phyloP scores from a whole-genome alignment of 2,888 invertebrate species.

The Strigamia transsilvanica region DNA sequence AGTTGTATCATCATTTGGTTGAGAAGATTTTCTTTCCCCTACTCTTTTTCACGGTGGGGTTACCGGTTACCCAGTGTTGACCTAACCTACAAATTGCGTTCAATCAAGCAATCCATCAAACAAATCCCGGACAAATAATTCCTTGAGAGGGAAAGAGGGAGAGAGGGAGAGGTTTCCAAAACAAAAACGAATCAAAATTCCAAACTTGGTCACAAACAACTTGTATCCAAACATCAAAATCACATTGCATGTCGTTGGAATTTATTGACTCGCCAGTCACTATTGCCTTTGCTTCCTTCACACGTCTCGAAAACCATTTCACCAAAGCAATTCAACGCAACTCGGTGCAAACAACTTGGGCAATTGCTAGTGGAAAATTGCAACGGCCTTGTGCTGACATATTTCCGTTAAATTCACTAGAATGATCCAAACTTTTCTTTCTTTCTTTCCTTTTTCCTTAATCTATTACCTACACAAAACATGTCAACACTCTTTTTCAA shows the following conservation, averaged over 20 bases:
- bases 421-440: background rate
- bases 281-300: slow-evolving; percentile 20
- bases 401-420: slow-evolving; percentile 8
- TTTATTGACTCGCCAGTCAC: slow-evolving; percentile 20
- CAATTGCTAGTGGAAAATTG: slow-evolving; percentile 20
- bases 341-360: slow-evolving; percentile 14
- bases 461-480: slow-evolving; percentile 2
- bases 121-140: slow-evolving; percentile 3
- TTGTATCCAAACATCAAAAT: slow-evolving; percentile 15
- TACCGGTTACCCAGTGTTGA: slow-evolving; percentile 15
- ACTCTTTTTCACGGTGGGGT: background rate
- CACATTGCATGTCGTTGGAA: slow-evolving; percentile 20
- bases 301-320: slow-evolving; percentile 10
- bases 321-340: slow-evolving; percentile 10
- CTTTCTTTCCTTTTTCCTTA: slow-evolving; percentile 5
- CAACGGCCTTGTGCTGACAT: slow-evolving; percentile 20
- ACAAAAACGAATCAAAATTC: slow-evolving; percentile 20
- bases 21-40: background rate
- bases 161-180: too few species aligned
- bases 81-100: slow-evolving; percentile 14
- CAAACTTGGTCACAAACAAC: slow-evolving; percentile 15
- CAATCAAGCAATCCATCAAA: slow-evolving; percentile 15
- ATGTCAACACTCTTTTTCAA: background rate
- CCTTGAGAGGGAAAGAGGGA: too few species aligned
- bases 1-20: background rate